Evolutionary conservation across 1,140 invertebrate genomes (phyloP).

Genomic region (Rhopalosiphum maidis): DNA sequence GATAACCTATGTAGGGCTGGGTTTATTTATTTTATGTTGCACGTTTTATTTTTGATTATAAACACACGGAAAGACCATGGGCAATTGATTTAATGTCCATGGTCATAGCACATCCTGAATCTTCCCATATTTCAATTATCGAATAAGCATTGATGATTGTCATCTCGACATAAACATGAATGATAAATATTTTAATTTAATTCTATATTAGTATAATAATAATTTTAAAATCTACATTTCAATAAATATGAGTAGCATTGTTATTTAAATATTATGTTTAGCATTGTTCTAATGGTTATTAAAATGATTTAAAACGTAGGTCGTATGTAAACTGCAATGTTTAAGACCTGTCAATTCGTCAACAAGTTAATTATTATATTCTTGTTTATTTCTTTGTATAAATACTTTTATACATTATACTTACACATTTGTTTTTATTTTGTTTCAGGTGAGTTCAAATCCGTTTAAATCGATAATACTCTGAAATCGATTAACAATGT

Average conservation of each 20-base stretch:
- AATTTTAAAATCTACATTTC: not conserved
- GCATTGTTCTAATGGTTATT: not conserved
- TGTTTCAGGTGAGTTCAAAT: conserved; percentile 3
- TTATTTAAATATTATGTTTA: not conserved
- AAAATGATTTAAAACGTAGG: not conserved
- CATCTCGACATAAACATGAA: not conserved
- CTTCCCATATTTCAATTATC: not conserved
- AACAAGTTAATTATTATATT: not conserved
- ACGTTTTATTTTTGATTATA: not conserved
- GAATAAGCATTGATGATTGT: not conserved
- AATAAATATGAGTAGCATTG: not conserved
- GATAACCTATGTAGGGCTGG: not conserved
- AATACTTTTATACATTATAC: not conserved
- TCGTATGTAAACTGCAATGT: not conserved
- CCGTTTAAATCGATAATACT: not conserved
- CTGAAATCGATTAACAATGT: not conserved
- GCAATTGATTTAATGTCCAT: not conserved
- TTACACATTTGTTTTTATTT: not conserved
- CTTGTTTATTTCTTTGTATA: not conserved
- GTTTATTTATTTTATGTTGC: not conserved
- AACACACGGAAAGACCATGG: not conserved
- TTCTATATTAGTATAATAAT: not conserved
- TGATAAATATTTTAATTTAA: not conserved
- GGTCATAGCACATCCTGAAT: not conserved
- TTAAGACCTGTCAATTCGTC: not conserved